Conservation (phyloP, 1,140 invertebrate species). For the Aphaenogaster floridana region DNA sequence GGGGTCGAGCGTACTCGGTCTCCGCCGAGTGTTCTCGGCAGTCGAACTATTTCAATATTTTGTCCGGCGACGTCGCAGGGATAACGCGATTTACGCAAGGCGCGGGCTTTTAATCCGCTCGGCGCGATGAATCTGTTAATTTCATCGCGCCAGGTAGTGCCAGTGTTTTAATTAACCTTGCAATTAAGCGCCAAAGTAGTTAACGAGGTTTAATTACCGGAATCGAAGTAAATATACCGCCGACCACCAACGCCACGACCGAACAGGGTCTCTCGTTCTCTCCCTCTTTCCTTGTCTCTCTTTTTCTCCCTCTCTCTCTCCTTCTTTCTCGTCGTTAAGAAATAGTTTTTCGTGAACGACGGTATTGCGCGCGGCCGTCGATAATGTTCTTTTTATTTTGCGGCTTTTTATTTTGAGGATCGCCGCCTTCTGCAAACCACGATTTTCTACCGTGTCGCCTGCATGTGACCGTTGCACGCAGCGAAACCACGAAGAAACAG, state of each 20-base stretch:
- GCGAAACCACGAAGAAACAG: neutral
- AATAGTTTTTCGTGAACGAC: conserved; percentile 36
- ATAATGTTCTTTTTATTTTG: conserved; percentile 44
- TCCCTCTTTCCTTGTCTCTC: neutral
- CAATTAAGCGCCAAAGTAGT: conserved; percentile 57
- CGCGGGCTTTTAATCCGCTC: conserved; percentile 42
- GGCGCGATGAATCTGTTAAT: conserved; percentile 59
- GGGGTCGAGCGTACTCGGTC: too few relatives aligned
- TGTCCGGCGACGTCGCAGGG: neutral
- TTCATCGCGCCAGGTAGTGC: conserved; percentile 48
- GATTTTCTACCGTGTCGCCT: conserved; percentile 41
- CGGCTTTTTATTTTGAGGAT: too few relatives aligned
- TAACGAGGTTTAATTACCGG: conserved; percentile 49
- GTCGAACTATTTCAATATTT: too few relatives aligned
- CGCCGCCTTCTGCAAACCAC: conserved; percentile 9
- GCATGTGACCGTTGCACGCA: conserved; percentile 15
- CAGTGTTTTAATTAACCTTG: conserved; percentile 56
- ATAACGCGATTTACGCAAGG: conserved; percentile 51
- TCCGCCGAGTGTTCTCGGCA: too few relatives aligned
- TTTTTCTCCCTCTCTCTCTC: neutral
- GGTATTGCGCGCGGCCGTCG: conserved; percentile 14
- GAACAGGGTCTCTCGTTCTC: neutral
- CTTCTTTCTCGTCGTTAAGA: conserved; percentile 14
- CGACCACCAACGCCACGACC: conserved; percentile 29
- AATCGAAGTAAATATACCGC: conserved; percentile 58